phyloP scores from a whole-genome alignment of 1,140 invertebrate genomes.

The Sinella curviseta region DNA sequence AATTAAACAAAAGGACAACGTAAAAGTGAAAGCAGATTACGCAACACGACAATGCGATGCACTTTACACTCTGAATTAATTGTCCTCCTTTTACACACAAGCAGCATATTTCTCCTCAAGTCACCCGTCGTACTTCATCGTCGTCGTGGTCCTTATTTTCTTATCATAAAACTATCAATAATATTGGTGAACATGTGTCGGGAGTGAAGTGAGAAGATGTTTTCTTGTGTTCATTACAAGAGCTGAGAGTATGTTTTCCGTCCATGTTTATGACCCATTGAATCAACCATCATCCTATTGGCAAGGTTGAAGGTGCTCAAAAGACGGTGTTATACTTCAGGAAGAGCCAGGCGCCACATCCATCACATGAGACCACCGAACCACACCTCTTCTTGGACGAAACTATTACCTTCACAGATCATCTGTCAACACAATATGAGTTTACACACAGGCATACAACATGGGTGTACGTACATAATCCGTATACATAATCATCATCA shows the following conservation, averaged over 20 bases:
- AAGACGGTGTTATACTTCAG: slow-evolving; percentile 44
- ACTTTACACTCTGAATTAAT: too few species aligned
- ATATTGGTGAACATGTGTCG: slow-evolving; percentile 10
- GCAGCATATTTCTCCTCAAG: too few species aligned
- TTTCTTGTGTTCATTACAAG: slow-evolving; percentile 10
- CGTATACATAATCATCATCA: not conserved
- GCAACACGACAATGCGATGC: too few species aligned
- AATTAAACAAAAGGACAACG: too few species aligned
- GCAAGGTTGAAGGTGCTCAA: slow-evolving; percentile 38
- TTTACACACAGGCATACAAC: not conserved
- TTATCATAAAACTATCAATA: too few species aligned
- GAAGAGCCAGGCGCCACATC: slow-evolving; percentile 49
- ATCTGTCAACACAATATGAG: slow-evolving; percentile 48
- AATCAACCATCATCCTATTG: slow-evolving; percentile 43
- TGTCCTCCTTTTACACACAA: too few species aligned
- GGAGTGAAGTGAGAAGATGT: slow-evolving; percentile 11
- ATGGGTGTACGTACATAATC: not conserved
- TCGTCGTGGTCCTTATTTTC: too few species aligned
- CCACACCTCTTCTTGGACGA: slow-evolving; percentile 48
- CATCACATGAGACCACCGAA: slow-evolving; percentile 49
- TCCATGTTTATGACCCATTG: slow-evolving; percentile 47
- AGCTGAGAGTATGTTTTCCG: slow-evolving; percentile 37
- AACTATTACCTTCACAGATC: slow-evolving; percentile 50
- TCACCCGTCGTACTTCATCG: too few species aligned
- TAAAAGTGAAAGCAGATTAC: too few species aligned